Evolutionary conservation across 2,797 vertebrate species (phyloP), one percentile per base, ranked within the genome.

Genomic region (Neosalanx taihuensis): DNA sequence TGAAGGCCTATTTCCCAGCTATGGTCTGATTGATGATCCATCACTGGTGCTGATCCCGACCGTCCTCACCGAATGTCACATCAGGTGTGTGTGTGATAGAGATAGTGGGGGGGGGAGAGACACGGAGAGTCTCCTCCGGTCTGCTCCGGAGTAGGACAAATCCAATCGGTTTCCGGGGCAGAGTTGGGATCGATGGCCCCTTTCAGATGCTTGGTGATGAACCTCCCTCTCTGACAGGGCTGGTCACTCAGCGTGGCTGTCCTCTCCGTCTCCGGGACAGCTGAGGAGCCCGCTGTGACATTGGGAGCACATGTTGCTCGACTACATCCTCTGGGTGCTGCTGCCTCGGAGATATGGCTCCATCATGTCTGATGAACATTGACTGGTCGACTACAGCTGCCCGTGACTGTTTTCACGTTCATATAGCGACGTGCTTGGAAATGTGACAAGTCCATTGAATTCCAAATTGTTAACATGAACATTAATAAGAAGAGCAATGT

Each of bases 191-290:
- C 89, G 86, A 89, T 90, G 86, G 86, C 83, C 70, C 67, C 81
- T 87, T 79, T 90, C 86, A 87, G 88, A 84, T 81, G 86, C 82
- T 9, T 87, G 82, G 85, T 90, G 88, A 91, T 90, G 87, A 90
- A 90, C 90, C 88, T 88, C 85, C 89, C 79, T 78, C 76, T 81
- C 81, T 88, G 87, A 90, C 87, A 86, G 88, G 86, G 81, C 87
- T 85, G 81, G 90, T 90, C 90, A 89, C 81, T 90, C 87, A 88
- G 77, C 81, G 80, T 79, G 81, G 88, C 86, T 86, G 57, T 23
- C 75, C 70, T 70, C 76, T 74, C 80, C 64, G 75, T 83, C 80
- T 80, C 80, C 79, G 74, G 78, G 83, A 91, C 83, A 77, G 82
- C 65, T 83, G 84, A 81, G 72, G 71, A 70, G 72, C 70, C 56